Percentiles rank a stretch among this genome's conserved stretches.
Conservation (phyloP, 2,113 vertebrate genomes). For the Oostethus manadensis region DNA sequence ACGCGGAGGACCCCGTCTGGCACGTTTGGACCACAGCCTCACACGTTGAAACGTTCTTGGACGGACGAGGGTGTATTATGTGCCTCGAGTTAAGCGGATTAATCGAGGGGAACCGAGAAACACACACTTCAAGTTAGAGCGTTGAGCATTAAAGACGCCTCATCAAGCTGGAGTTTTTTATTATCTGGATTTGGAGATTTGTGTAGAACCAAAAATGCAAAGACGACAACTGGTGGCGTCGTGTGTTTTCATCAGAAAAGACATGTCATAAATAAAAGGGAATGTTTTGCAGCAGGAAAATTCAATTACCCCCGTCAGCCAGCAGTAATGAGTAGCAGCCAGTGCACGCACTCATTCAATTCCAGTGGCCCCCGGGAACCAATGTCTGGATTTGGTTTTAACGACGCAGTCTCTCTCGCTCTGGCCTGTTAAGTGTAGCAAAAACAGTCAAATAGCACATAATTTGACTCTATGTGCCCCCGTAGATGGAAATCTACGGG, state of each 20-base stretch:
- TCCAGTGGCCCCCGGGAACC: slow-evolving; percentile 50
- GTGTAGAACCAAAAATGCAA: slow-evolving; percentile 1
- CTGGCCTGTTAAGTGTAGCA: slow-evolving; percentile 47
- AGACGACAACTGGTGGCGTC: slow-evolving; percentile 10
- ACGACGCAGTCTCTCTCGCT: slow-evolving; percentile 3
- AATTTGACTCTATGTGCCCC: slow-evolving; percentile 49
- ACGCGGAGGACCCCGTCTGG: slow-evolving; percentile 9
- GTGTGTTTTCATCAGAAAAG: slow-evolving; percentile 33
- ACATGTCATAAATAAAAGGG: slow-evolving; percentile 52
- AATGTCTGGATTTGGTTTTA: slow-evolving; percentile 45
- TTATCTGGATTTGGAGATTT: slow-evolving; percentile 11
- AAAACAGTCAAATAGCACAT: slow-evolving; percentile 52
- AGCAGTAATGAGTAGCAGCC: slow-evolving; percentile 63
- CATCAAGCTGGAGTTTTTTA: slow-evolving; percentile 8
- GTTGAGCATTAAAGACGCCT: neutral
- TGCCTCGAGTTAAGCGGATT: slow-evolving; percentile 12
- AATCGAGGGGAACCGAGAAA: slow-evolving; percentile 1
- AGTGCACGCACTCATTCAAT: slow-evolving; percentile 66
- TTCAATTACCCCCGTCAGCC: slow-evolving; percentile 62
- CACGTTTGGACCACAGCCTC: slow-evolving; percentile 30
- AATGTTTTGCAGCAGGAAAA: slow-evolving; percentile 54
- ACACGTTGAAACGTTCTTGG: slow-evolving; percentile 14
- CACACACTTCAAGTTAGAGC: neutral
- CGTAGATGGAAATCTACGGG: slow-evolving; percentile 53
- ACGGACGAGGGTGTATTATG: slow-evolving; percentile 16